phyloP scores from a whole-genome alignment of 2,113 vertebrate species.

The Cyanoliseus patagonus region DNA sequence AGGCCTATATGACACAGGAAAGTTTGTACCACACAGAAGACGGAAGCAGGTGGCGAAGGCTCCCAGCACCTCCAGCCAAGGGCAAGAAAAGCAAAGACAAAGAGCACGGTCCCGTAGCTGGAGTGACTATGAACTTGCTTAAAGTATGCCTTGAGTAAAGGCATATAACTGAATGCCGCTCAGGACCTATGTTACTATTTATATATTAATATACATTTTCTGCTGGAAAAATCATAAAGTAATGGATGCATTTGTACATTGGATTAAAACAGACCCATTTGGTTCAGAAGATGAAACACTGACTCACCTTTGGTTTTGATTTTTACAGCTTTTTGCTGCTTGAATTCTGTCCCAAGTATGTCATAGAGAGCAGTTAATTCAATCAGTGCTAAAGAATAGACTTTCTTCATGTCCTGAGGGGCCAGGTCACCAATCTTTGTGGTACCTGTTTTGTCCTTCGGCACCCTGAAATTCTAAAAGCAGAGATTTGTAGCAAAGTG shows the following conservation, averaged over 20 bases:
- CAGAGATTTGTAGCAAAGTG: conserved; percentile 2
- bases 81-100: not conserved
- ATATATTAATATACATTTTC: not conserved
- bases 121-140: not conserved
- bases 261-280: not conserved
- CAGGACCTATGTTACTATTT: not conserved
- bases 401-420: conserved; percentile 93
- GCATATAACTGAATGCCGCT: not conserved
- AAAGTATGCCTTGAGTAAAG: not conserved
- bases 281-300: not conserved
- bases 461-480: conserved; percentile 87
- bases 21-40: not conserved
- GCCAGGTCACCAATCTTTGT: conserved; percentile 92
- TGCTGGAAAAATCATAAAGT: not conserved
- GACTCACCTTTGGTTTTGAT: conserved; percentile 88
- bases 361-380: conserved; percentile 94
- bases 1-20: not conserved
- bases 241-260: not conserved
- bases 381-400: conserved; percentile 86
- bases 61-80: not conserved
- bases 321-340: conserved; percentile 90
- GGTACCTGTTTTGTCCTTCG: conserved; percentile 91
- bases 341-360: conserved; percentile 85
- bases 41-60: not conserved
- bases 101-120: not conserved